Percentiles rank a stretch among this genome's conserved stretches.
These are phyloP conservation scores for Cliona cf. orientalis DNA, from an alignment of 37 sponge, comb jelly and placozoan genomes.

Conservation along the genomic window DNA sequence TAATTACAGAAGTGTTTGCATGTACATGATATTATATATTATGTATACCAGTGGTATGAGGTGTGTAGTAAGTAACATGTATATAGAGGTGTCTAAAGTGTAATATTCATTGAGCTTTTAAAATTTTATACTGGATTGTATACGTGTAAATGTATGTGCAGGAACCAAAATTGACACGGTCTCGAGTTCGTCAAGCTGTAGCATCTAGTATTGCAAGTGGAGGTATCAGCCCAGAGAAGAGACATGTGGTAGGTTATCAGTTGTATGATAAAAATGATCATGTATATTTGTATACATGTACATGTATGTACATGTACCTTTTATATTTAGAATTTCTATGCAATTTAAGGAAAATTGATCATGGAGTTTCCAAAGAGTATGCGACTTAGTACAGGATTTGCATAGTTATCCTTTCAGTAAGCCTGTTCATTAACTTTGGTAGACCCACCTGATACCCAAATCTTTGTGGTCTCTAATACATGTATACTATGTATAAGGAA, in stretches of 20 bases:
- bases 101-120: not conserved
- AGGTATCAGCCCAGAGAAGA: slow-evolving; percentile 40
- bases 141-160: not conserved
- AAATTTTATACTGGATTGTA: not conserved
- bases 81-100: no score
- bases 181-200: slow-evolving; percentile 55
- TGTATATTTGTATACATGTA: slow-evolving; percentile 15
- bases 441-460: no score
- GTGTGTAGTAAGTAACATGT: no score
- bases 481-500: no score
- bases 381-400: no score
- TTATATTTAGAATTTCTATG: not conserved
- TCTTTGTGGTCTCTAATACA: no score
- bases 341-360: not conserved
- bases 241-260: not conserved
- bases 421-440: no score
- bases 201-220: slow-evolving; percentile 30
- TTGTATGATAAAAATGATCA: not conserved
- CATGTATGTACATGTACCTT: slow-evolving; percentile 4
- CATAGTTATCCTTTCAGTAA: no score
- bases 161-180: slow-evolving; percentile 61
- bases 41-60: no score
- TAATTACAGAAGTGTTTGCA: no score
- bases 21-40: no score
- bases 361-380: not conserved